A percentile compares a stretch with the other conserved stretches of the same genome.
These are phyloP conservation scores for Ophion costatus DNA, from an alignment of 2,888 invertebrate genomes.

Conservation along the genomic window DNA sequence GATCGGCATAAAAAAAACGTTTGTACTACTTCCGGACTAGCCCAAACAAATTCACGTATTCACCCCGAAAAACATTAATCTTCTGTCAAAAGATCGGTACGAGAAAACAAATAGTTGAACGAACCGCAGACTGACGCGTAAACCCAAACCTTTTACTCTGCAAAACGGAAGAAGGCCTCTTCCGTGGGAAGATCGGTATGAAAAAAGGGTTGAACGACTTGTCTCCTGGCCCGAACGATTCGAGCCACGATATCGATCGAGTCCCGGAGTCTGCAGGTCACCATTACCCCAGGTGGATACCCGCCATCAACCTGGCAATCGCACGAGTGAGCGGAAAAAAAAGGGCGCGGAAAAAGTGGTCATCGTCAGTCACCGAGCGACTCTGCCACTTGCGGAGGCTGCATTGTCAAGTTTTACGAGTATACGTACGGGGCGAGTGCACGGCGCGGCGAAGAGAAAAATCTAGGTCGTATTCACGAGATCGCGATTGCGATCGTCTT, in stretches of 20 bases:
- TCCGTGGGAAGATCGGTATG: not conserved
- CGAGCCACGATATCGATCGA: too few species aligned
- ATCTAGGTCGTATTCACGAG: conserved; percentile 61
- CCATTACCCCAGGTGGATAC: too few species aligned
- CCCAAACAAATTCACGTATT: not conserved
- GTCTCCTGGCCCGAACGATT: not conserved
- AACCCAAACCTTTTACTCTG: too few species aligned
- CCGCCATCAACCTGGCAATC: too few species aligned
- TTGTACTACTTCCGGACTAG: not conserved
- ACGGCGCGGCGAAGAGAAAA: conserved; percentile 33
- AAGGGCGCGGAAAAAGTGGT: not conserved
- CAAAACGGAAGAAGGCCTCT: not conserved
- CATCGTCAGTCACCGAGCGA: not conserved
- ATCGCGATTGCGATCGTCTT: conserved; percentile 63
- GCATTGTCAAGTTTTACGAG: not conserved
- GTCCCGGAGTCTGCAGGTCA: too few species aligned
- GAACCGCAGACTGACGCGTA: too few species aligned
- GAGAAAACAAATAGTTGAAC: not conserved
- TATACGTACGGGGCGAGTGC: not conserved
- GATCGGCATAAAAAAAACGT: not conserved
- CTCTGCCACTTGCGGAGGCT: not conserved
- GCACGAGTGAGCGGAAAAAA: not conserved
- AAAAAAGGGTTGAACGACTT: not conserved
- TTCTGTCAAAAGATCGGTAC: not conserved
- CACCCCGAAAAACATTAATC: not conserved